Evolutionary conservation across 2,888 invertebrate genomes (phyloP), one percentile per base, ranked within the genome.

Genomic region (Mellilla xanthometata): DNA sequence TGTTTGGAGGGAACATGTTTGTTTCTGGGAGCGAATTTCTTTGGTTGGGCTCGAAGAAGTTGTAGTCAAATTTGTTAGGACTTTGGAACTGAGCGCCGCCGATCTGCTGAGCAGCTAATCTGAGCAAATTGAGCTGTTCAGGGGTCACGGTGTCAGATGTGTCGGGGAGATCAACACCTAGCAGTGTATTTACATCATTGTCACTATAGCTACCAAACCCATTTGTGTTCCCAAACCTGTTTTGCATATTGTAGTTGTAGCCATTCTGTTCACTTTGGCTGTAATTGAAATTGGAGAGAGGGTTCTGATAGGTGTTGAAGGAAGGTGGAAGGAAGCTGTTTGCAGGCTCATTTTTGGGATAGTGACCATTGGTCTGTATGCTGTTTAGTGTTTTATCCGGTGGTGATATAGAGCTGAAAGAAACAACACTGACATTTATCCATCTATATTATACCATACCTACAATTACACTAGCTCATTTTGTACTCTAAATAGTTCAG

Each of bases 21-120:
- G 77, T 60, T 42, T 89, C 87, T 1, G 85, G 85, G 24, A 88
- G 56, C 1, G 88, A 86, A 59, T 83, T 85, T 71, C 88, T 86
- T 78, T 87, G 87, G 79, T 65, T 85, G 24, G 80, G 79, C 61
- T 88, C 88, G 62, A 81, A 88, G 72, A 81, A 88, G 58, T 86
- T 85, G 61, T 81, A 87, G 59, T 83, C 85, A 26, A 81, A 80
- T 47, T 88, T 84, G 1, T 88, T 84, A 0, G 81, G 81, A 43
- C 68, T 81, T 23, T 80, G 60, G 65, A 88, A 88, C 50, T 89
- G 89, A 2, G 89, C 88, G 2, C 88, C 88, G 2, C 89, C 86
- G 0, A 90, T 87, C 58, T 90, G 86, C 65, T 90, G 90, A 2
- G 90, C 88, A n/a, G 90, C 90, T 11, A 90, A 64, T 58, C 89